Evolutionary conservation across 1,140 invertebrate species (phyloP), one percentile per base, ranked within the genome.

Genomic region (Bombus balteatus): DNA sequence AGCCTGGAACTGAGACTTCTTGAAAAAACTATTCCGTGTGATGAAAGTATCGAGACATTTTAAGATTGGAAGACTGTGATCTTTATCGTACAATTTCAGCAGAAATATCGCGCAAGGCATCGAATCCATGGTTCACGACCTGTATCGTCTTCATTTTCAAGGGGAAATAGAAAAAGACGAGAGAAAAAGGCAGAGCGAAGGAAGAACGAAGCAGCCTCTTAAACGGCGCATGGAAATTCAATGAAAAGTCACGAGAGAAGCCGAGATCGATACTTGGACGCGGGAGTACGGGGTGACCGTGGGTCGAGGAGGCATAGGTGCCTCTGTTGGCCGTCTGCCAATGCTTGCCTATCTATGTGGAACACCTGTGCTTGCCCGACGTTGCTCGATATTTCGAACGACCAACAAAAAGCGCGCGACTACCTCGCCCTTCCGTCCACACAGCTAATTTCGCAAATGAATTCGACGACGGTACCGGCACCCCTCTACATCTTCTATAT

Each of bases 311-410:
- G 83, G 88, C 92, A 90, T 95, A 93, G 93, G 92, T 93, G 91
- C 92, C 92, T 94, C 94, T 92, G 93, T 94, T 95, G 94, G 94
- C 93, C 91, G 91, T 91, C 91, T 93, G 94, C 94, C 94, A 95
- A 94, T 94, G 91, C 89, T 72, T 89, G 90, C 90, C 93, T 94
- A 95, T 95, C 94, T 94, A 94, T 94, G 92, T 94, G 93, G 93
- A 95, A 94, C 94, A 95, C 94, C 94, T 95, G 94, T 92, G 92
- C 92, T 92, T 92, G 91, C 91, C 91, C 91, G 88, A 91, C 91
- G 92, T 89, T 92, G 83, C 90, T 89, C 92, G 68, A 87, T 85
- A 89, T 86, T 84, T 88, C 83, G 70, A 89, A 80, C 77, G 53
- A 32, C 25, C 76, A 62, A 85, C 68, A 80, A 85, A 80, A 80